Base-by-base conservation (phyloP, 2,797 vertebrate genomes). In the Cynodonichthys magdalenae region DNA sequence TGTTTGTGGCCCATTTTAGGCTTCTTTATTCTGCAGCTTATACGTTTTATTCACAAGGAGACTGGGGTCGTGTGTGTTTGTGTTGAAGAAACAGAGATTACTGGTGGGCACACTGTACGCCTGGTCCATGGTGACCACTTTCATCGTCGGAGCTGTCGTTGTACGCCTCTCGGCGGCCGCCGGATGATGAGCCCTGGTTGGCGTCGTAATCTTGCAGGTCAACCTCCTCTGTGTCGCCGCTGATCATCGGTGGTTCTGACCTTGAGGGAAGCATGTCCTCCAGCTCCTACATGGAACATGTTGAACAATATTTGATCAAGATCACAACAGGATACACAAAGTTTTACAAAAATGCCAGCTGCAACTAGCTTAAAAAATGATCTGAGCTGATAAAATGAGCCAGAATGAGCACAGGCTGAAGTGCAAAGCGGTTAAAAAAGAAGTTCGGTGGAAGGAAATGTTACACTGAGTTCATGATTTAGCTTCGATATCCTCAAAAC, bases 21-120 rank as follows among this genome's bases (percentile, higher is more conserved):
- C 92, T 89, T 82, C 59, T 92, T 90, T 83, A 77, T 63, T 72
- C 79, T 82, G 77, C 90, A 92, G 93, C 89, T 87, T 63, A 18
- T 70, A 86, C 87, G 80, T 83, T 80, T 87, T 78, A 79, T 81
- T 59, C 90, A 71, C 53, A 66, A 59, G 80, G 73, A 74, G 20
- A 80, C 63, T 15, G 12, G 53, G 66, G 66, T 62, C 63, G 66
- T 64, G 69, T 57, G 34, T 71, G 53, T 57, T 58, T 51, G 54
- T 63, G 49, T 42, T 19, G 9, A 4, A 39, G n/a, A 39, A 28
- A 18, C 39, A 41, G 41, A 39, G 66, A 79, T 95, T 97, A 99
- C 96, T 99, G 97, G 82, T 99, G 97, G 85, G 97, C 97, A 82
- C 97, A 99, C 91, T 99, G 98, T 39, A 99, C 97, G 55, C 97